Conservation (phyloP, 2,797 vertebrate genomes). For the Astyanax mexicanus region DNA sequence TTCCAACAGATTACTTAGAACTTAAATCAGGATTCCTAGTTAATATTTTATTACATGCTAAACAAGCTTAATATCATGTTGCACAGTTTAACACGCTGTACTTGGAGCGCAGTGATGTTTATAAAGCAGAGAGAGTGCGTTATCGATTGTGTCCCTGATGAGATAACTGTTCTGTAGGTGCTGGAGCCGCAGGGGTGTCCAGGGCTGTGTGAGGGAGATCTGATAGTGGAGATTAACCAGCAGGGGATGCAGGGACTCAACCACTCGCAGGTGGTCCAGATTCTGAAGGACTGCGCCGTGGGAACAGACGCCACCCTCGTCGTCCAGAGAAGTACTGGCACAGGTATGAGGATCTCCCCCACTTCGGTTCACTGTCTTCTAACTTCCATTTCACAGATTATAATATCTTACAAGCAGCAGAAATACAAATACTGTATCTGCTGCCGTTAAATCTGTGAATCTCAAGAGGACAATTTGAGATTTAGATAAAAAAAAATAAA, state of each 20-base stretch:
- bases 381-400: background rate
- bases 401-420: no score
- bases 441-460: background rate
- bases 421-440: background rate
- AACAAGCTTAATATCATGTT: background rate
- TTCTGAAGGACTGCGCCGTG: constrained; percentile 97
- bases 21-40: no score
- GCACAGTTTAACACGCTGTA: no score
- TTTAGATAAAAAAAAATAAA: background rate
- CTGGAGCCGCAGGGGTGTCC: constrained; percentile 94
- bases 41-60: no score
- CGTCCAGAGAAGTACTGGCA: constrained; percentile 91
- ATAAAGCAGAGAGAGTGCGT: background rate
- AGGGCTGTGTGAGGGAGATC: constrained; percentile 96
- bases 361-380: background rate
- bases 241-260: constrained; percentile 95
- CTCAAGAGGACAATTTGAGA: background rate
- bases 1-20: no score
- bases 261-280: constrained; percentile 97
- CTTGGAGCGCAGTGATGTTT: background rate
- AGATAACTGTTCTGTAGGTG: constrained; percentile 74
- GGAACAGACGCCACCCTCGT: constrained; percentile 94
- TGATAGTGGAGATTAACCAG: constrained; percentile 99
- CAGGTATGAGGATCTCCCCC: constrained; percentile 72
- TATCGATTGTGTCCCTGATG: constrained; percentile 23